Evolutionary conservation across 2,113 vertebrate genomes (phyloP), one percentile per base, ranked within the genome.

Genomic region (Phalacrocorax brasilianus): DNA sequence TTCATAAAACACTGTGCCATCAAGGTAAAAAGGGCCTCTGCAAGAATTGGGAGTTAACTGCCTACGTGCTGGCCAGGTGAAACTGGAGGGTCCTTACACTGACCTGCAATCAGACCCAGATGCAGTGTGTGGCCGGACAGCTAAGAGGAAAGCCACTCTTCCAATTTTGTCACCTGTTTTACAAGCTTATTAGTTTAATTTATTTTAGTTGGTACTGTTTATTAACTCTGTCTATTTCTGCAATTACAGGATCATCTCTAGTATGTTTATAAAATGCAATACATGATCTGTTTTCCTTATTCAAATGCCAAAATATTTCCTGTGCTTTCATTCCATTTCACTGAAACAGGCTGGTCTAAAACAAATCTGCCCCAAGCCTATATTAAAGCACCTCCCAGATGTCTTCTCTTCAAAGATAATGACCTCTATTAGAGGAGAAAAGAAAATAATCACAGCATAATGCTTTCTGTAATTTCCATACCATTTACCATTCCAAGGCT

Each of bases 401-500:
- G 83, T 55, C 68, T 89, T 92, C 47, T 91, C 87, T 97, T 95
- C 88, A 88, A 95, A 91, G 75, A 71, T 82, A 96, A 89, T 59
- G 74, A 72, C 53, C 44, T 88, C 88, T 83, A 75, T 86, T 80
- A 91, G 26, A 75, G 21, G 8, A 89, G 28, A 84, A 88, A 88
- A 49, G 61, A 88, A 85, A 84, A 79, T 80, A 94, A 89, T 81
- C 70, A 50, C 74, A 91, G 75, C 22, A 32, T 84, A 96, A 88
- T 88, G 65, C 67, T 45, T 73, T 49, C 78, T 94, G 82, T 94
- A 87, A 86, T 94, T 92, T 96, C 91, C 98, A 42, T 98, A 99
- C 99, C 99, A 24, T 98, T 98, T 83, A 97, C 95, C 79, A 97
- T 97, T 93, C 98, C 98, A 81, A 99, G 98, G 97, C 98, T 98